Evolutionary conservation across 2,888 invertebrate genomes (phyloP).

Genomic region (Vesta saturnalis): DNA sequence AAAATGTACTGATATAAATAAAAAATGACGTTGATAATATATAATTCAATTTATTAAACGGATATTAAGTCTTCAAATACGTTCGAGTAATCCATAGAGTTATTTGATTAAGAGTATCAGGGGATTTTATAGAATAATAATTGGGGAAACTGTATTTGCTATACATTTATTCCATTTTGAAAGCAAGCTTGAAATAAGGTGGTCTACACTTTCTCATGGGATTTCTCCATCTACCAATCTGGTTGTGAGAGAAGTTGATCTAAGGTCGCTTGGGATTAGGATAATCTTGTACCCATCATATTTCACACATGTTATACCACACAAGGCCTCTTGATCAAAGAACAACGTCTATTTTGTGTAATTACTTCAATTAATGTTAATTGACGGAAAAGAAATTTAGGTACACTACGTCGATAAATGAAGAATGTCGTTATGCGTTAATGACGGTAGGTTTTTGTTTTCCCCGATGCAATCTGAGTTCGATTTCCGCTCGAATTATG

Average conservation of each 20-base stretch:
- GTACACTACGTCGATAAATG: slow-evolving; percentile 31
- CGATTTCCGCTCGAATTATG: slow-evolving; percentile 55
- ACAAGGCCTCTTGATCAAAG: slow-evolving; percentile 2
- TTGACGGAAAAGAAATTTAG: slow-evolving; percentile 29
- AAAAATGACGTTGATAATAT: background rate
- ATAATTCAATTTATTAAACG: background rate
- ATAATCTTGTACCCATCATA: slow-evolving; percentile 14
- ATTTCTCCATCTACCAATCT: slow-evolving; percentile 8
- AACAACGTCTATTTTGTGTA: slow-evolving; percentile 5
- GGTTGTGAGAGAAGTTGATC: slow-evolving; percentile 10
- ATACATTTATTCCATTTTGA: slow-evolving; percentile 15
- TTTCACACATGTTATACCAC: slow-evolving; percentile 13
- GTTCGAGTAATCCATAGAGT: too few species aligned
- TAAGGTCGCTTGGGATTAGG: slow-evolving; percentile 13
- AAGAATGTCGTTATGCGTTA: slow-evolving; percentile 41
- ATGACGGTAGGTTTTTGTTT: slow-evolving; percentile 40
- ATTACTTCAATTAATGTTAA: slow-evolving; percentile 35
- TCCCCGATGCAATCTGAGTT: slow-evolving; percentile 52
- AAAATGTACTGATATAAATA: too few species aligned
- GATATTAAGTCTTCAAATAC: slow-evolving; percentile 5
- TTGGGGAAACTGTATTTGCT: slow-evolving; percentile 10
- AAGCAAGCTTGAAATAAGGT: slow-evolving; percentile 9
- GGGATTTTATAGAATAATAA: slow-evolving; percentile 11
- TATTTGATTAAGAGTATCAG: background rate
- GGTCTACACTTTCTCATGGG: slow-evolving; percentile 7